Evolutionary conservation across 2,797 vertebrate species (phyloP).

Genomic region (Scleropages formosus): DNA sequence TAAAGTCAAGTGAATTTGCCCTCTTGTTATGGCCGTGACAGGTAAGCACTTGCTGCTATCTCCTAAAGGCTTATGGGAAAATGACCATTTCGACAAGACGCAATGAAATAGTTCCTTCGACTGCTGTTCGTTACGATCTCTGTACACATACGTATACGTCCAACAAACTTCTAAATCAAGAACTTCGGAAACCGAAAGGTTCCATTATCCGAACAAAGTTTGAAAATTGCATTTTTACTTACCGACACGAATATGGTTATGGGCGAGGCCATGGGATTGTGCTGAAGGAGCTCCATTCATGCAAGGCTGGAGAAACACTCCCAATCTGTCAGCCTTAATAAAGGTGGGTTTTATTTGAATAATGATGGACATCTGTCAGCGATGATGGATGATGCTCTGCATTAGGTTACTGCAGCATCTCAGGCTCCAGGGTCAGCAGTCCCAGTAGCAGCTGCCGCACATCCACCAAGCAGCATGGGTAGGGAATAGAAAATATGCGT

Average conservation of each 20-base stretch:
- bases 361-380: constrained; percentile 60
- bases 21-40: background rate
- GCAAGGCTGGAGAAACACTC: background rate
- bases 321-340: constrained; percentile 10
- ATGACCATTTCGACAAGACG: background rate
- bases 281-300: background rate
- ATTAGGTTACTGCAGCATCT: constrained; percentile 46
- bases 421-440: constrained; percentile 48
- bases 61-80: background rate
- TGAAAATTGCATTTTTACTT: background rate
- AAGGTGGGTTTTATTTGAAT: constrained; percentile 40
- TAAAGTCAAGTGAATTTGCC: background rate
- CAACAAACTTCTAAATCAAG: too few species aligned
- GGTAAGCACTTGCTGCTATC: too few species aligned
- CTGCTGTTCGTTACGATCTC: background rate
- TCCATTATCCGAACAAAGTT: too few species aligned
- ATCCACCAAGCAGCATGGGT: constrained; percentile 32
- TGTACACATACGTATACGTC: too few species aligned
- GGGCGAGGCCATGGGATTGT: background rate
- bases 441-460: constrained; percentile 56
- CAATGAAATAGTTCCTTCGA: background rate
- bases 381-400: constrained; percentile 61
- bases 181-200: too few species aligned
- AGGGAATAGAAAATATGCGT: too few species aligned
- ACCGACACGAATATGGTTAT: background rate